Base-by-base conservation (phyloP, 2,797 vertebrate species). In the Cyclura pinguis region DNA sequence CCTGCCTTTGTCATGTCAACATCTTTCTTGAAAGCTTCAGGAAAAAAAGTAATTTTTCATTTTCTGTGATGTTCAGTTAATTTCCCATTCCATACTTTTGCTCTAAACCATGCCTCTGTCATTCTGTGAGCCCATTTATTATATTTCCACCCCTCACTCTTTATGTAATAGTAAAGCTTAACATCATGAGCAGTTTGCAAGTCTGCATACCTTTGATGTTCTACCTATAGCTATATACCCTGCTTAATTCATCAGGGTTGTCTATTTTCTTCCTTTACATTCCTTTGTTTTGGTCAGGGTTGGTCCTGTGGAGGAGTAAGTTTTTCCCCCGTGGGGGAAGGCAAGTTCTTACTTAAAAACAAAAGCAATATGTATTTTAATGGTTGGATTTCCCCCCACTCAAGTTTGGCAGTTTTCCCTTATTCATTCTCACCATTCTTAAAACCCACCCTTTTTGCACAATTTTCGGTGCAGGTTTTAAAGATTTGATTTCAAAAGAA, bases 191-290 rank as follows among this genome's bases (percentile, higher is more conserved):
- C 27, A 67, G n/a, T 78, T 77, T 67, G 57, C 84, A 29, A 86
- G 47, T 84, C 81, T 81, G 38, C 67, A 29, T 52, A 24, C 24
- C 67, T 67, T 67, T 0, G 0, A 84, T 94, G 92, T 92, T 95
- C 94, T 94, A 6, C 0, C 32, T 13, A 9, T 94, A 94, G 92
- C 94, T 95, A 88, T 50, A 80, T 5, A 78, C 90, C 88, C 87
- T 90, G 69, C 87, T 77, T 4, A 92, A 91, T 94, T 86, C 88
- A 92, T 91, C 29, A 62, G 76, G 29, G 5, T 32, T 83, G 50
- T 52, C 62, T 89, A 5, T 69, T 78, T 12, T 69, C n/a, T 42
- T 42, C 7, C 74, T 69, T 85, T 69, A 47, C 35, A 73, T 74
- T 76, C 74, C 47, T 89, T 67, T n/a, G n/a, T 38, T n/a, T 77